Base-by-base conservation (phyloP, 1,140 invertebrate species). In the Hypsibius dujardini region DNA sequence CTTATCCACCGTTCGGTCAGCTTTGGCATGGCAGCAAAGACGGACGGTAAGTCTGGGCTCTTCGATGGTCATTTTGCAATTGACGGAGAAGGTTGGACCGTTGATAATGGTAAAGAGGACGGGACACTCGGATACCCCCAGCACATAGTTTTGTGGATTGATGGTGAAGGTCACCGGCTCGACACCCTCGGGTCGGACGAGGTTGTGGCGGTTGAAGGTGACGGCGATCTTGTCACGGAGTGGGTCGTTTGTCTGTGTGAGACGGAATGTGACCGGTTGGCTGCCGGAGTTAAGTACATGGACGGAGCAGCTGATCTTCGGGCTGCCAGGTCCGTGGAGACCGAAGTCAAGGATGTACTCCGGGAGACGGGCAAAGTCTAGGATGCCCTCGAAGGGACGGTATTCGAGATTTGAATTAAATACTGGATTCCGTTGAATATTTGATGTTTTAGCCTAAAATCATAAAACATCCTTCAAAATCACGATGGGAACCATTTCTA, bases 311-410 rank as follows among this genome's bases (percentile, higher is more conserved):
- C 12, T 42, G 12, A 42, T 45, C 12, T 15, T 45, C 62, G 62
- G 0, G 62, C 42, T 45, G 12, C 3, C 12, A 7, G 7, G 12
- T 3, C 12, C 12, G 12, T 15, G 62, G 62, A 67, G 3, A 42
- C 62, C 62, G 42, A 67, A 67, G 45, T 67, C 62, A 12, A 67
- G 45, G 7, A 67, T 42, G 62, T 67, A 67, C 50, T 7, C 7
- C 50, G 50, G 50, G 50, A 56, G 50, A 7, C 7, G 50, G 7
- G 50, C 50, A 56, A 12, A n/a, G 50, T n/a, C n/a, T n/a, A 56
- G 50, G n/a, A 56, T n/a, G 50, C 50, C 50, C 50, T 56, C 7
- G 50, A 12, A 56, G 50, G 50, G 50, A 12, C 50, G 50, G 28
- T 28, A 28, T 28, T 28, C 28, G 28, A 28, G 28, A 28, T 28